Conservation (phyloP, 2,888 invertebrate genomes). For the Leucania comma region DNA sequence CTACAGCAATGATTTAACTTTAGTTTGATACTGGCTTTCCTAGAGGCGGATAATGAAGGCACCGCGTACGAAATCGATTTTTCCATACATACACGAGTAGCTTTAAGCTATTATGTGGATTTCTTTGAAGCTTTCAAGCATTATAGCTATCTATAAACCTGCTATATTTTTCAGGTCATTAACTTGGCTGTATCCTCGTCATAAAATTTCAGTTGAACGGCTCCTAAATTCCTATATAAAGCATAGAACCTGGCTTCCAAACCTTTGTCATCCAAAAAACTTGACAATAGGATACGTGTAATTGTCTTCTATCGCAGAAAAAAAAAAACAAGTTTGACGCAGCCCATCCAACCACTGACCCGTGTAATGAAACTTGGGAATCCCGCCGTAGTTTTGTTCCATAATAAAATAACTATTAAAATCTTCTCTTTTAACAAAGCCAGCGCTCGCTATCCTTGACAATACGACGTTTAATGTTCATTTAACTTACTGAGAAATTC, state of each 20-base stretch:
- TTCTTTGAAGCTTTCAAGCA: slow-evolving; percentile 38
- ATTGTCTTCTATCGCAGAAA: slow-evolving; percentile 39
- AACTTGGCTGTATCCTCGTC: not conserved
- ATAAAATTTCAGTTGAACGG: slow-evolving; percentile 8
- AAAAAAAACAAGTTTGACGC: slow-evolving; percentile 45
- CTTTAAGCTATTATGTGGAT: slow-evolving; percentile 16
- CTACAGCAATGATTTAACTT: slow-evolving; percentile 34
- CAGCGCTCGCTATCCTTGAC: slow-evolving; percentile 19
- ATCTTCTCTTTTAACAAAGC: slow-evolving; percentile 26
- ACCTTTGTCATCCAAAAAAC: slow-evolving; percentile 41
- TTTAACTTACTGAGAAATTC: slow-evolving; percentile 29
- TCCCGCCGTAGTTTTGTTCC: slow-evolving; percentile 48
- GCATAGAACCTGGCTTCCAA: not conserved
- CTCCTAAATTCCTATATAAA: slow-evolving; percentile 20
- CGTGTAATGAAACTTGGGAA: slow-evolving; percentile 57
- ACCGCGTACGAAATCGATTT: slow-evolving; percentile 24
- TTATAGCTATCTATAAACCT: not conserved
- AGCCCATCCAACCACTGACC: slow-evolving; percentile 48
- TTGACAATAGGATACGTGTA: slow-evolving; percentile 31
- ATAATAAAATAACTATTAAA: slow-evolving; percentile 47
- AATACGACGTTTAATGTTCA: slow-evolving; percentile 17
- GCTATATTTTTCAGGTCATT: slow-evolving; percentile 2
- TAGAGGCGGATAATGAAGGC: slow-evolving; percentile 1
- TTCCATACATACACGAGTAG: slow-evolving; percentile 14
- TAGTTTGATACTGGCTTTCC: slow-evolving; percentile 27